Evolutionary conservation across 2,888 invertebrate genomes (phyloP).

Genomic region (Ametastegia equiseti): DNA sequence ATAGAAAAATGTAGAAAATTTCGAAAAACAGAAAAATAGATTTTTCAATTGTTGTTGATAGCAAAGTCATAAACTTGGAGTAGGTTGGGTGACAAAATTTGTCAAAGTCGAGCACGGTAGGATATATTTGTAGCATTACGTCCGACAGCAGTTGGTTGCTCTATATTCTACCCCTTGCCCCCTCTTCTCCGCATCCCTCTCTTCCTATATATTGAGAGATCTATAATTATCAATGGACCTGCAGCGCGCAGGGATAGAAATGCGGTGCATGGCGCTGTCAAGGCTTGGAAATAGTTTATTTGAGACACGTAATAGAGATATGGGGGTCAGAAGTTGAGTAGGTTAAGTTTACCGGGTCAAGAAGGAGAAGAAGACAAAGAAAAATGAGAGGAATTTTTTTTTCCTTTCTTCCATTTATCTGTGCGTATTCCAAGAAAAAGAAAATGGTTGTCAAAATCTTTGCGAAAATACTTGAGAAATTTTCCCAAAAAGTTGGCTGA

Average conservation of each 20-base stretch:
- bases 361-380: neutral
- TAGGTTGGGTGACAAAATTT: neutral
- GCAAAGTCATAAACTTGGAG: no score
- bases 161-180: neutral
- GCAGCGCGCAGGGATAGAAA: neutral
- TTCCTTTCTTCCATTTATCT: no score
- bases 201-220: neutral
- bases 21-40: no score
- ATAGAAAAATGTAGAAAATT: no score
- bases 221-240: conserved; percentile 33
- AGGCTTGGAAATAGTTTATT: conserved; percentile 13
- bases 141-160: neutral
- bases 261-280: neutral
- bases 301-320: neutral
- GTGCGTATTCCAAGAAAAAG: no score
- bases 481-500: neutral
- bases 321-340: conserved; percentile 6
- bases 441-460: neutral
- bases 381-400: no score
- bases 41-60: no score
- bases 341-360: conserved; percentile 17
- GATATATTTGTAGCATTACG: neutral
- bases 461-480: neutral
- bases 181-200: neutral
- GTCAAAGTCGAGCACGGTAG: neutral